Evolutionary conservation across 1,140 invertebrate genomes (phyloP), one percentile per base, ranked within the genome.

Genomic region (Sipha flava): DNA sequence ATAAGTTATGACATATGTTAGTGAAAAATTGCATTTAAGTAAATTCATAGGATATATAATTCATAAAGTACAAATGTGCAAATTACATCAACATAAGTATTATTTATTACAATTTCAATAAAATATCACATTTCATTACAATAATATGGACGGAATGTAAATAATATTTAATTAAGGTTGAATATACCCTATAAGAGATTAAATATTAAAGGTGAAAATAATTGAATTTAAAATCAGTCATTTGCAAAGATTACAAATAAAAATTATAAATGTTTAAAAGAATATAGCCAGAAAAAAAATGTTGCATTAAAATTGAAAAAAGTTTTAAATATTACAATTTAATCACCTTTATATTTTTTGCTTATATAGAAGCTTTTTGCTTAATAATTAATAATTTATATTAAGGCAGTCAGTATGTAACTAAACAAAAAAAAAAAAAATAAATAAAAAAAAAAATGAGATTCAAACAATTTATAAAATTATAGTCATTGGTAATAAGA

Each of bases 351-450:
- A 29, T 29, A 26, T 12, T 47, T 45, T n/a, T 23, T 10, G 34
- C 6, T 9, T 1, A 47, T 7, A 7, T 18, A 29, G 18, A 70
- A 29, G 23, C 1, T 4, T 40, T 40, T 6, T 40, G 10, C 37
- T 47, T 70, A 9, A 70, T 47, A 29, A 29, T 47, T 16, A 70
- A 47, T 7, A 77, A 77, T 40, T 75, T 37, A 40, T 40, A 37
- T 75, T 77, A 59, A 75, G 34, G 52, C 73, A 77, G 73, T 77
- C 49, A 59, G 34, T 59, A 37, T 12, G 14, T 77, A 75, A 40
- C 34, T 59, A n/a, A 77, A 1, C 12, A 16, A 23, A 66, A 34
- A 62, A n/a, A 62, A 21, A 62, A 34, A n/a, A n/a, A n/a, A n/a
- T n/a, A n/a, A n/a, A n/a, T n/a, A n/a, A n/a, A n/a, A n/a, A n/a